These are phyloP conservation scores for Gymnarchus niloticus DNA, from an alignment of 2,113 vertebrate species.

Conservation along the genomic window DNA sequence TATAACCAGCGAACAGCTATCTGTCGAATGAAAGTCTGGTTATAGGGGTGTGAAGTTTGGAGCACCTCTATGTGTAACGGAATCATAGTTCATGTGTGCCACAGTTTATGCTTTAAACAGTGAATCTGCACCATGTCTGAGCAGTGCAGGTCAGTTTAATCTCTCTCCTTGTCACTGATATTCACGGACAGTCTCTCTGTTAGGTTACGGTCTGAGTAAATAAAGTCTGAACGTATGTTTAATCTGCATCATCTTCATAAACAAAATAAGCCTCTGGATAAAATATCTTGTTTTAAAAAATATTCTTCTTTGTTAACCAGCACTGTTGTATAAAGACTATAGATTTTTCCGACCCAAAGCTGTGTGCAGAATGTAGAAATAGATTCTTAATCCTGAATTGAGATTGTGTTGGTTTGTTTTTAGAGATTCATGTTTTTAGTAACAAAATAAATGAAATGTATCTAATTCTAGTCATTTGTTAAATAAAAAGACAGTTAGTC, in stretches of 20 bases:
- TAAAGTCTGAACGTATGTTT: slow-evolving; percentile 27
- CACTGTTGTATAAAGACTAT: slow-evolving; percentile 24
- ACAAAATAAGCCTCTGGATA: slow-evolving; percentile 37
- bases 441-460: slow-evolving; percentile 27
- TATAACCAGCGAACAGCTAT: background rate
- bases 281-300: slow-evolving; percentile 34
- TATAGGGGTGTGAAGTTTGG: background rate
- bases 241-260: slow-evolving; percentile 26
- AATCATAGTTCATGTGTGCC: background rate
- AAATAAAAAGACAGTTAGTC: slow-evolving; percentile 17
- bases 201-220: slow-evolving; percentile 36
- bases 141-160: background rate
- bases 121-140: background rate
- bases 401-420: background rate
- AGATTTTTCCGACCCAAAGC: slow-evolving; percentile 13
- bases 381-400: slow-evolving; percentile 17
- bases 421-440: slow-evolving; percentile 9
- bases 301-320: slow-evolving; percentile 20
- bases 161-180: slow-evolving; percentile 6
- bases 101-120: slow-evolving; percentile 3
- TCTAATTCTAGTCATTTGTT: slow-evolving; percentile 20
- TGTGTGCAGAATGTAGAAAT: slow-evolving; percentile 19
- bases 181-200: background rate
- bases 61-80: slow-evolving; percentile 12
- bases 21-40: background rate